Evolutionary conservation across 2,113 vertebrate genomes (phyloP).

Genomic region (Nymphicus hollandicus): DNA sequence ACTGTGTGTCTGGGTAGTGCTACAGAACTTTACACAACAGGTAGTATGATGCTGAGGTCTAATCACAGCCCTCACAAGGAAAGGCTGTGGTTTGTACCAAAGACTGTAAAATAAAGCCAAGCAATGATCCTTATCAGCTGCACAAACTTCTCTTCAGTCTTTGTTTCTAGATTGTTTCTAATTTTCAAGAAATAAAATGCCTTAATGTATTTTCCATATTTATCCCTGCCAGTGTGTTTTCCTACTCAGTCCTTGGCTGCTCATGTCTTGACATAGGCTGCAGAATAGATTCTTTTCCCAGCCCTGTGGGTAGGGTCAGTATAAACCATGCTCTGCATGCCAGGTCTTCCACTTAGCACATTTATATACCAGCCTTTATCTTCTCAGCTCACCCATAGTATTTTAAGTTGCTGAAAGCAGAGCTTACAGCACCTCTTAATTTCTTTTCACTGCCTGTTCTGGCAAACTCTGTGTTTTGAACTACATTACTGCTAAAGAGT

Average conservation of each 20-base stretch:
- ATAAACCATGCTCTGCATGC: neutral
- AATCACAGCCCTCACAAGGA: neutral
- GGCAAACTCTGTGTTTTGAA: neutral
- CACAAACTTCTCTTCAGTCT: neutral
- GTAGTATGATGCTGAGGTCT: neutral
- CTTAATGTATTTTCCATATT: neutral
- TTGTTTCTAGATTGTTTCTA: conserved; percentile 23
- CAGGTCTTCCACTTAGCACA: neutral
- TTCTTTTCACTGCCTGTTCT: neutral
- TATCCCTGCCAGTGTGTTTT: conserved; percentile 31
- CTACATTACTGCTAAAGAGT: neutral
- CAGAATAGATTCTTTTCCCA: conserved; percentile 2
- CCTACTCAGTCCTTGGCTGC: conserved; percentile 45
- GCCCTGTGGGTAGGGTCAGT: neutral
- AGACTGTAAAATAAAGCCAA: neutral
- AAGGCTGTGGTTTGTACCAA: neutral
- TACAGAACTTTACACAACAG: neutral
- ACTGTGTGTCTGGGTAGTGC: neutral
- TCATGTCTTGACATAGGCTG: neutral
- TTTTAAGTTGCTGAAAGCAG: neutral
- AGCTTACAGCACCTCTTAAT: neutral
- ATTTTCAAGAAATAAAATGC: conserved; percentile 51
- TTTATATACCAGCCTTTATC: neutral
- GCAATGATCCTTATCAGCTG: neutral
- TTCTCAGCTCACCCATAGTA: neutral